Percentiles rank a stretch among this genome's conserved stretches.
phyloP scores from a whole-genome alignment of 2,797 vertebrate species.

The Epinephelus coioides region DNA sequence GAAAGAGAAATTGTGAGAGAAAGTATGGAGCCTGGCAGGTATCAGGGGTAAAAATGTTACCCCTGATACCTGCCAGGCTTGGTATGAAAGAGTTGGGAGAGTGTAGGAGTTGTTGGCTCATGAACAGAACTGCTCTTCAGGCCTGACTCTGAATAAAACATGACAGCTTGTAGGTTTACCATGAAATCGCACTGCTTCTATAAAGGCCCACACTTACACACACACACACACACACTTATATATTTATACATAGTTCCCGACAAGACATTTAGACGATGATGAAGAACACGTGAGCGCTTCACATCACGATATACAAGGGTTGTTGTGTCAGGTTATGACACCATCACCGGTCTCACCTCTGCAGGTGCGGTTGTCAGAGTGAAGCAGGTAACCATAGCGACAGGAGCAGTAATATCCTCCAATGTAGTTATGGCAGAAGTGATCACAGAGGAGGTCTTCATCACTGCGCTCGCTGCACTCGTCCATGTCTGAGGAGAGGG shows the following conservation, averaged over 20 bases:
- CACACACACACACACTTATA: not conserved
- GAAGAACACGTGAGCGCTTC: not conserved
- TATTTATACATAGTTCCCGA: conserved; percentile 6
- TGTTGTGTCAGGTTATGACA: not conserved
- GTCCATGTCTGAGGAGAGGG: conserved; percentile 88
- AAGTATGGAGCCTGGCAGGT: not conserved
- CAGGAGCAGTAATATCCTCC: conserved; percentile 98
- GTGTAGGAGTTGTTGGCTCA: conserved; percentile 32
- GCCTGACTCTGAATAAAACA: conserved; percentile 57
- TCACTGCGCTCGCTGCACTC: conserved; percentile 91
- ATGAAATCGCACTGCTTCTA: conserved; percentile 16
- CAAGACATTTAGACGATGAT: conserved; percentile 23
- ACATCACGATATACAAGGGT: not conserved
- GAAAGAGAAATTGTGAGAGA: conserved; percentile 8
- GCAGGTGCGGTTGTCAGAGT: conserved; percentile 95
- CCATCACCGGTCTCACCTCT: conserved; percentile 82
- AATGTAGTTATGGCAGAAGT: conserved; percentile 96
- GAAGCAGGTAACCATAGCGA: conserved; percentile 94
- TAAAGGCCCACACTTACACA: conserved; percentile 12
- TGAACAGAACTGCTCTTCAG: conserved; percentile 20
- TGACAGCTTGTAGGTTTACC: conserved; percentile 45
- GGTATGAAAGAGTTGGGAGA: conserved; percentile 18
- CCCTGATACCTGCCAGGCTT: conserved; percentile 11
- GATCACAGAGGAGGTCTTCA: conserved; percentile 92
- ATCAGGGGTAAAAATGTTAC: not conserved